Percentiles rank a stretch among this genome's conserved stretches.
Evolutionary conservation across 2,888 invertebrate species (phyloP).

Genomic region (Agonopterix heracliana): DNA sequence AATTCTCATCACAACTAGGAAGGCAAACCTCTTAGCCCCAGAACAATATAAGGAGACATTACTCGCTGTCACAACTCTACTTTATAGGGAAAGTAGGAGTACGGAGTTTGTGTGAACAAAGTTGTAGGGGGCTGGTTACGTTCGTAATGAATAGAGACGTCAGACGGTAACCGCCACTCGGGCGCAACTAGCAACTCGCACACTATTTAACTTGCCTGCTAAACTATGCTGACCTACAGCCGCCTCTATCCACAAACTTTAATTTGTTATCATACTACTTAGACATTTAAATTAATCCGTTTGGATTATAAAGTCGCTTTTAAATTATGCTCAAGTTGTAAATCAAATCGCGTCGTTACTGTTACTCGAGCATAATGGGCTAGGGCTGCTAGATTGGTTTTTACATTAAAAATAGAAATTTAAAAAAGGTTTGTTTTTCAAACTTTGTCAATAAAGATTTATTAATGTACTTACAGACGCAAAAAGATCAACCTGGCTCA

Average conservation of each 20-base stretch:
- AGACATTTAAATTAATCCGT: constrained; percentile 20
- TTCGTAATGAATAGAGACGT: constrained; percentile 71
- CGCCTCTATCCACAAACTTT: constrained; percentile 33
- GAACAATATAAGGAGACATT: constrained; percentile 74
- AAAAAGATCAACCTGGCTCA: no score
- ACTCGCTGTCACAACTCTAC: constrained; percentile 73
- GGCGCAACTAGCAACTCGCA: constrained; percentile 56
- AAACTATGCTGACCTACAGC: constrained; percentile 47
- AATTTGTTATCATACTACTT: constrained; percentile 25
- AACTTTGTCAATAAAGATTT: no score
- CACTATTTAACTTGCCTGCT: constrained; percentile 50
- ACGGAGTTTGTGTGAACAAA: constrained; percentile 63
- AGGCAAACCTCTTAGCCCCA: constrained; percentile 72
- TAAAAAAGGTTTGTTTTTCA: no score
- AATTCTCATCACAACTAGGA: constrained; percentile 65
- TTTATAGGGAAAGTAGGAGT: constrained; percentile 70
- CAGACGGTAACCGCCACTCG: constrained; percentile 57
- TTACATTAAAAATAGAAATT: no score
- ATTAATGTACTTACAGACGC: no score
- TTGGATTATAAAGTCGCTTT: constrained; percentile 16
- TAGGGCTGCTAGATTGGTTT: no score
- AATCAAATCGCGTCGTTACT: constrained; percentile 44
- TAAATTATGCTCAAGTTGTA: constrained; percentile 25
- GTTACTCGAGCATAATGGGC: constrained; percentile 29
- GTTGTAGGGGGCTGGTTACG: constrained; percentile 61